phyloP scores from a whole-genome alignment of 2,888 invertebrate genomes.

The Tinea trinotella region DNA sequence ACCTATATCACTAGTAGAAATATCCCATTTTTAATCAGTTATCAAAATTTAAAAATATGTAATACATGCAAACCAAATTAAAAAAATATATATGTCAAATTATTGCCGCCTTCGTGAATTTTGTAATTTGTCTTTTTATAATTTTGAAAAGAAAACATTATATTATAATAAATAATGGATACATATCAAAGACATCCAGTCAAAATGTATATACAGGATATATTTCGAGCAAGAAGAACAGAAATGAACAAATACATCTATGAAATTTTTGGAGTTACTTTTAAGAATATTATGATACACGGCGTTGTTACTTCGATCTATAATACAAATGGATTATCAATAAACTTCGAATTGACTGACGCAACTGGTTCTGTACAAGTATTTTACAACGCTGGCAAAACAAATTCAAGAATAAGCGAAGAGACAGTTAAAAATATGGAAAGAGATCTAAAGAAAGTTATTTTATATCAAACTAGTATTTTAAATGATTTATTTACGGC shows the following conservation, averaged over 20 bases:
- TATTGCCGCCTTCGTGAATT: too few relatives aligned
- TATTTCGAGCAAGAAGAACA: slow-evolving; percentile 49
- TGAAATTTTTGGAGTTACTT: slow-evolving; percentile 46
- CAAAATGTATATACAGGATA: slow-evolving; percentile 58
- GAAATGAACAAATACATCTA: slow-evolving; percentile 49
- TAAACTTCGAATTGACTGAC: slow-evolving; percentile 53
- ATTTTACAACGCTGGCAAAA: slow-evolving; percentile 52
- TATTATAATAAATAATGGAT: slow-evolving; percentile 20
- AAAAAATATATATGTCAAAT: too few relatives aligned
- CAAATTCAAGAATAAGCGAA: slow-evolving; percentile 37
- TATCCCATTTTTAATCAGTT: too few relatives aligned
- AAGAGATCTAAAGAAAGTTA: neutral
- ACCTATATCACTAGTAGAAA: too few relatives aligned
- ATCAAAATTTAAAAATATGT: too few relatives aligned
- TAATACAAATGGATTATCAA: slow-evolving; percentile 33
- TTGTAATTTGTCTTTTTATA: too few relatives aligned
- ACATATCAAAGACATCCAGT: slow-evolving; percentile 40
- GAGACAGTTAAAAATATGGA: neutral
- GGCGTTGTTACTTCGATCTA: slow-evolving; percentile 50
- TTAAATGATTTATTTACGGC: slow-evolving; percentile 9
- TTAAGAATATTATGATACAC: slow-evolving; percentile 59
- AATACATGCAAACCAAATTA: too few relatives aligned
- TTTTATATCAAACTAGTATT: neutral
- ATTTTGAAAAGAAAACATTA: too few relatives aligned
- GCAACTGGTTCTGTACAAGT: slow-evolving; percentile 52